A percentile compares a stretch with the other conserved stretches of the same genome.
phyloP scores from a whole-genome alignment of 92 coral and sea anemone genomes.

The Epizoanthus ramosus region DNA sequence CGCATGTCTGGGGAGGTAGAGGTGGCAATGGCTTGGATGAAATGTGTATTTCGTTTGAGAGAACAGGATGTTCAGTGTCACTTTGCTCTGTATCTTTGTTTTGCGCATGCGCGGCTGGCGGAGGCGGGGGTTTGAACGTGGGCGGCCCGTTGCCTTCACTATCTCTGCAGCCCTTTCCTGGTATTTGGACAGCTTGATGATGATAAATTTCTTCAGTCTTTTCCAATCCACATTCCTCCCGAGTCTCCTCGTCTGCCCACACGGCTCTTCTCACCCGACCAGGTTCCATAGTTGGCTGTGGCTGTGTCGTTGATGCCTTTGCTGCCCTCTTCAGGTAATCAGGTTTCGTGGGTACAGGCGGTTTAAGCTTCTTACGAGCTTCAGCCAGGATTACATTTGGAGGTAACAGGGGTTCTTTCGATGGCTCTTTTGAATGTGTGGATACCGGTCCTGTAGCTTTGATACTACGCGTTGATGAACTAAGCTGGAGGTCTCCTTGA shows the following conservation, averaged over 20 bases:
- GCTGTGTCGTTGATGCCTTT: background rate
- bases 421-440: background rate
- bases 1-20: background rate
- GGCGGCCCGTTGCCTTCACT: conserved; percentile 43
- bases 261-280: conserved; percentile 24
- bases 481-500: background rate
- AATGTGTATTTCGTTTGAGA: background rate
- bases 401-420: background rate
- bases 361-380: conserved; percentile 44
- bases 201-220: conserved; percentile 35
- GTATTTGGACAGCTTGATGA: background rate
- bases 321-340: conserved; percentile 6
- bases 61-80: background rate
- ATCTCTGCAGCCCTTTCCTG: background rate
- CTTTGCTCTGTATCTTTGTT: background rate
- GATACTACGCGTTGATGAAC: background rate
- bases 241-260: conserved; percentile 34
- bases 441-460: background rate
- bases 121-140: conserved; percentile 51
- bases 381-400: conserved; percentile 7
- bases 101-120: conserved; percentile 1
- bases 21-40: conserved; percentile 10
- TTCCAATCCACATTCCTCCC: background rate
- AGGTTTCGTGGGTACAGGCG: conserved; percentile 55
- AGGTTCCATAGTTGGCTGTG: background rate